Base-by-base conservation (phyloP, 2,888 invertebrate species). In the Caradrina clavipalpis region DNA sequence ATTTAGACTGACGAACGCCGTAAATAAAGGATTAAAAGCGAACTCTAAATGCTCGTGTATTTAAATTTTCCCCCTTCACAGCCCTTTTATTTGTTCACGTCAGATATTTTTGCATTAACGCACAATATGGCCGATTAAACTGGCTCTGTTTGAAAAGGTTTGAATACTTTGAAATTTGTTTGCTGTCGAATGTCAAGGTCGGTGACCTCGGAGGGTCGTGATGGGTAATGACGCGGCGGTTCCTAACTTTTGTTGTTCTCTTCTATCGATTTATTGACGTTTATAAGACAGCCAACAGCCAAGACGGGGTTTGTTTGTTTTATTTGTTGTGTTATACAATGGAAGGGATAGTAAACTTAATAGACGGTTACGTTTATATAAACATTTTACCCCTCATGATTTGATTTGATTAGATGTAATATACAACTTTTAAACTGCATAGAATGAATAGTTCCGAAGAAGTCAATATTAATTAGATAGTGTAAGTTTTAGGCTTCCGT, bases 21-120 rank as follows among this genome's bases (percentile, higher is more conserved):
- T 91, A 91, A 93, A 93, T 92, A 92, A 89, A 86, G 92, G 93
- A 92, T 93, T 92, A 91, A 89, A 85, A 73, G 87, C 83, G 83
- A 87, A 89, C 86, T 89, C 90, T 92, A 90, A 93, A 93, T 90
- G 88, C 88, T 84, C 90, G 92, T 92, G 91, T 92, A 93, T 94
- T 93, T 91, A 89, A 92, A 90, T 89, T 92, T n/a, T 92, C 88
- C 76, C 57, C 75, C 75, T 77, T 70, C 51, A 49, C 84, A 87
- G 89, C 91, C 92, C 92, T 90, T 91, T 90, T 93, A 91, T 93
- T 93, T 94, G 89, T 67, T 78, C 78, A 78, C 47, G 65, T 65
- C 70, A 86, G 80, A 87, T 90, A 89, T 91, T 92, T 92, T 87
- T 88, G 87, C 86, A 88, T 91, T 90, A 88, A 87, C 85, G 86